Base-by-base conservation (phyloP, 1,140 invertebrate species). In the Danaus melanippus region DNA sequence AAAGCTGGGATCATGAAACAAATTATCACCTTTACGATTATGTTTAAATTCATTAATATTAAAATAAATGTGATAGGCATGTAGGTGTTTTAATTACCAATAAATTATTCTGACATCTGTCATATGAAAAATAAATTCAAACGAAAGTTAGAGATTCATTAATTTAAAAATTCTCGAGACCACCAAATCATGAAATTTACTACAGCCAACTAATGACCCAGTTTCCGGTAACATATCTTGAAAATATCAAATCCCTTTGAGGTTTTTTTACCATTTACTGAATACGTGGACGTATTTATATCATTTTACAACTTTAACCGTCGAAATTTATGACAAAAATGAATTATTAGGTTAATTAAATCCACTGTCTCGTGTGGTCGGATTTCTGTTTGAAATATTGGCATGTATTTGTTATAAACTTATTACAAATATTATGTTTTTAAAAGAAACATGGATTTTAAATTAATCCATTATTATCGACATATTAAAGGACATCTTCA, bases 151-250 rank as follows among this genome's bases (percentile, higher is more conserved):
- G 71, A 75, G 73, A 52, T 60, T 70, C 78, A 83, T 85, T 77
- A 83, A 84, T 86, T 75, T 82, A 74, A 76, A 64, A 82, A 76
- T 84, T 78, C 84, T 74, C 78, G 78, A 82, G 69, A 53, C 67
- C 57, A 69, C 75, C 84, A 86, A 84, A 84, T 84, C 83, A 78
- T 83, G 61, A 68, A 79, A 84, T 86, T 83, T 80, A 86, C 73
- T 72, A 64, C 72, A 43, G 46, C 53, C 50, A 58, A 66, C 70
- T 83, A 83, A 86, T 83, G 71, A 69, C 69, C 46, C 54, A 52
- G 70, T 72, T 76, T 84, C 80, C 83, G 76, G 83, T 52, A 68
- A 75, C 76, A 74, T 69, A 83, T 80, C 71, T 71, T 52, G 61
- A 58, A 55, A 66, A 80, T 76, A 76, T 78, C 69, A 69, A 67